Base-by-base conservation (phyloP, 2,888 invertebrate genomes). In the Podotricha telesiphe region DNA sequence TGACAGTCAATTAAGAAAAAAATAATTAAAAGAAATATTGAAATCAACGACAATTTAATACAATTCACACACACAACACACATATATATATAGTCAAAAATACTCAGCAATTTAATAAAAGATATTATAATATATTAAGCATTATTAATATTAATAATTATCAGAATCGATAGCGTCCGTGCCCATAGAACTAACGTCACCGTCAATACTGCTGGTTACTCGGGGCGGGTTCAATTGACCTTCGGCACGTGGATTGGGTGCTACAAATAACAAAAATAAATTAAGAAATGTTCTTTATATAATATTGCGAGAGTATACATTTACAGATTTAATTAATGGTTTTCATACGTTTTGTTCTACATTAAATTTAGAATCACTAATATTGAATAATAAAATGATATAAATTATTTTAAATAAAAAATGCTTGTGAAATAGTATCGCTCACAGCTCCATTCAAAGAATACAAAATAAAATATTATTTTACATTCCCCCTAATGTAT, bases 121-220 rank as follows among this genome's bases (percentile, higher is more conserved):
- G 11, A 67, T 8, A 48, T 56, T 17, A 37, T 28, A 45, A n/a
- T n/a, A n/a, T n/a, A n/a, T n/a, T n/a, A n/a, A n/a, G n/a, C n/a
- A n/a, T 50, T 50, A 48, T 20, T 40, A 19, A 34, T 0, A n/a
- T n/a, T n/a, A 55, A 34, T 75, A 85, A 74, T 82, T 81, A 65
- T 87, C 86, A 0, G 89, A 89, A 74, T 90, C 88, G 0, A 80
- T 82, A 22, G 80, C 82, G 65, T 91, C 91, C 0, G 91, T 91
- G 72, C 85, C 90, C 15, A 86, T 70, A 1, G 92, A 92, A 69
- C 91, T 91, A 64, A 91, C 80, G 68, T 92, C 92, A 0, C 90
- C 92, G 34, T 91, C 91, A 1, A 80, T 76, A 65, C 89, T 91
- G 56, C 89, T 91, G 4, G 80, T 76, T 0, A 69, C 51, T 48